Percentiles rank a stretch among this genome's conserved stretches.
Evolutionary conservation across 2,797 vertebrate species (phyloP).

Genomic region (Dendrocincla tyrannina): DNA sequence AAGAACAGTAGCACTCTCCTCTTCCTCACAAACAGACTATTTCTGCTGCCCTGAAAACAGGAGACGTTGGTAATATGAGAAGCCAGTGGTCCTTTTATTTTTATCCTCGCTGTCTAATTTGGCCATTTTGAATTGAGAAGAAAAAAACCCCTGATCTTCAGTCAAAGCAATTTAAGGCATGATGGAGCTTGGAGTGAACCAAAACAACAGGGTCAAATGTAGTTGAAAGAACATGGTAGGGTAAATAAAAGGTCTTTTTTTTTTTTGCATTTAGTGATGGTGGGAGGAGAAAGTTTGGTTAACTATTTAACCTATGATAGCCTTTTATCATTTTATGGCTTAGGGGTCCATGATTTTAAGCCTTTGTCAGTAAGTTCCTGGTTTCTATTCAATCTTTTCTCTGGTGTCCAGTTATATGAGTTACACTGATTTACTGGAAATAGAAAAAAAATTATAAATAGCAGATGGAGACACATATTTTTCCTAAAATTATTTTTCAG

Average conservation of each 20-base stretch:
- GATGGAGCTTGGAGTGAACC: slow-evolving; percentile 12
- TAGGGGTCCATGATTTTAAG: neutral
- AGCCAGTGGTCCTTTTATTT: neutral
- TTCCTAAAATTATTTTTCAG: neutral
- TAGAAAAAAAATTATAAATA: neutral
- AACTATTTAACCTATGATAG: slow-evolving; percentile 68
- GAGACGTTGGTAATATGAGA: neutral
- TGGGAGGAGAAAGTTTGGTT: slow-evolving; percentile 65
- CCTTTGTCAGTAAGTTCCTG: neutral
- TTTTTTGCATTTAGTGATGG: neutral
- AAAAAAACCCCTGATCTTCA: slow-evolving; percentile 7
- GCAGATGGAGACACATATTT: neutral
- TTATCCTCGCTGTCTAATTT: neutral
- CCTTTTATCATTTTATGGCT: slow-evolving; percentile 61
- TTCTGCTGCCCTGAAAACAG: neutral
- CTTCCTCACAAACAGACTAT: neutral
- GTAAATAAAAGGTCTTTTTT: slow-evolving; percentile 59
- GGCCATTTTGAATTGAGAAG: slow-evolving; percentile 23
- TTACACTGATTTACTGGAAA: neutral
- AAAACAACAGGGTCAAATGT: slow-evolving; percentile 60
- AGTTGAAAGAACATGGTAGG: slow-evolving; percentile 53
- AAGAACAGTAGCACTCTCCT: neutral
- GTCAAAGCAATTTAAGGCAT: slow-evolving; percentile 49
- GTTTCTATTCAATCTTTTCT: neutral
- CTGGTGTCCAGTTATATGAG: neutral